Base-by-base conservation (phyloP, 1,140 invertebrate species). In the Archivesica marissinica region DNA sequence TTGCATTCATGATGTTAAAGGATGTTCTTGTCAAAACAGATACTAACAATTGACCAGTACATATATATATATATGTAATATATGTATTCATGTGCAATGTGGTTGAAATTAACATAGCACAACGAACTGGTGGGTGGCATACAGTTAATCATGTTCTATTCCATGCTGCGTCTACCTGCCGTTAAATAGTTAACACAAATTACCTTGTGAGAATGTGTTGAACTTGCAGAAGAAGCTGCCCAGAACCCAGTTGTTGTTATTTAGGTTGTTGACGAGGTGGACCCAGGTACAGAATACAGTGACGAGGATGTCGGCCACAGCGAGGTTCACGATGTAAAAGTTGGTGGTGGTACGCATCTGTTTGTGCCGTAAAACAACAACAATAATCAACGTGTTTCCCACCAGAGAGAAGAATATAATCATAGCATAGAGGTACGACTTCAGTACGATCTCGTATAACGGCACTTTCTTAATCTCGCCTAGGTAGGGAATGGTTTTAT, bases 221-320 rank as follows among this genome's bases (percentile, higher is more conserved):
- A 95, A 89, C 74, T 93, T 94, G 87, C 94, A 95, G 80, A 95
- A 89, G 88, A 94, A 91, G 2, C 92, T 87, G 15, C 94, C 94
- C 0, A 95, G 87, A 0, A 92, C 88, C 91, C 91, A 92, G 52
- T 87, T 86, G 56, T 90, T 76, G 41, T 83, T 80, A 35, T 87
- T 84, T 6, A 91, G 75, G 41, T 88, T 81, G 50, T 90, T 88
- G 1, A 94, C 92, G 0, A 94, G 83, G 74, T 94, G 94, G 2
- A 95, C 93, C 94, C 94, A 95, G 86, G 93, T 94, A 76, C 94
- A 94, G 47, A 90, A 94, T 7, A 94, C 15, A 3, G 94, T 93
- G 23, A 95, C 94, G 70, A 92, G 39, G 3, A 92, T 76, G 84
- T 92, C 91, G 25, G 90, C 87, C n/a, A 92, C 88, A 23, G 89